A percentile compares a stretch with the other conserved stretches of the same genome.
Evolutionary conservation across 2,113 vertebrate species (phyloP).

Genomic region (Petromus typicus): DNA sequence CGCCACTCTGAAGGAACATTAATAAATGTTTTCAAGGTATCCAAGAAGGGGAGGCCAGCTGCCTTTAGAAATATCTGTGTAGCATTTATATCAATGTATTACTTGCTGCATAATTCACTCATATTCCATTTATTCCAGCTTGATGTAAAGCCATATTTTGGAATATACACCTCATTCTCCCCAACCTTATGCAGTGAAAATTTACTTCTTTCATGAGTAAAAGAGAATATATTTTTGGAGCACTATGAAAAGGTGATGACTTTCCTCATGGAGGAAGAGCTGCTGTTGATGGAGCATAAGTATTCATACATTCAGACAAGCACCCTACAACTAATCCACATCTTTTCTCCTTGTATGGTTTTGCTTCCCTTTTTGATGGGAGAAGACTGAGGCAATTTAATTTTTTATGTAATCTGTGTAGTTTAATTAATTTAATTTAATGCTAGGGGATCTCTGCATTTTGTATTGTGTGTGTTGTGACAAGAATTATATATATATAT

Average conservation of each 20-base stretch:
- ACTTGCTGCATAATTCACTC: conserved; percentile 16
- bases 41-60: neutral
- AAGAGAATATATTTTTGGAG: neutral
- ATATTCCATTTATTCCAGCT: neutral
- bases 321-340: neutral
- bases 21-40: conserved; percentile 8
- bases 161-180: neutral
- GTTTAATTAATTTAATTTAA: neutral
- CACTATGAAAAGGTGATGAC: neutral
- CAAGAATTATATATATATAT: neutral
- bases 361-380: neutral
- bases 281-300: neutral
- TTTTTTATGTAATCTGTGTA: neutral
- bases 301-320: too few species aligned
- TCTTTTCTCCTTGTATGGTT: neutral
- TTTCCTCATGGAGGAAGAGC: neutral
- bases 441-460: neutral
- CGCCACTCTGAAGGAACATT: conserved; percentile 19
- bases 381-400: neutral
- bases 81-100: conserved; percentile 17
- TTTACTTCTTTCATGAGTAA: conserved; percentile 3
- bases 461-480: neutral
- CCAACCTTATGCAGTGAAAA: neutral
- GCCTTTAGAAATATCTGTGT: conserved; percentile 63
- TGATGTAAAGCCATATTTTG: conserved; percentile 9